phyloP scores from a whole-genome alignment of 2,113 vertebrate genomes.

The Pionites leucogaster region DNA sequence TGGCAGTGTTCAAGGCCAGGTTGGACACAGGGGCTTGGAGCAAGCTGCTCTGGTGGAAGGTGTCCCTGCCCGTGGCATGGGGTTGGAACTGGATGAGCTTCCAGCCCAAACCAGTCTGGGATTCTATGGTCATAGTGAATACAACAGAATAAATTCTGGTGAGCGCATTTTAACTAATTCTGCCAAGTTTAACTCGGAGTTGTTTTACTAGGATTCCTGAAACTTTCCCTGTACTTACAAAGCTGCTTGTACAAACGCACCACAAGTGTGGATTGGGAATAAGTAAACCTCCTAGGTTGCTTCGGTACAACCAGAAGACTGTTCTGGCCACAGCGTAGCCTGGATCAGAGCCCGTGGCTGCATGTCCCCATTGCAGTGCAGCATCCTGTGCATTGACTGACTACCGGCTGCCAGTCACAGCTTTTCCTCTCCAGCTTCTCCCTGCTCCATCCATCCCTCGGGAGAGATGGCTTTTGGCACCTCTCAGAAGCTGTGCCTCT shows the following conservation, averaged over 20 bases:
- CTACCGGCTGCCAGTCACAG: neutral
- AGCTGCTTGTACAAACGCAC: neutral
- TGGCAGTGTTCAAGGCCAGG: no score
- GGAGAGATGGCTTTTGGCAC: neutral
- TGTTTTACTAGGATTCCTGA: neutral
- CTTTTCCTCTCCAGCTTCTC: neutral
- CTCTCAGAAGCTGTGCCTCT: neutral
- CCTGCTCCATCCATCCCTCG: rapidly evolving
- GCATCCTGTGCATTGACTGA: no score
- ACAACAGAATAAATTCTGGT: neutral
- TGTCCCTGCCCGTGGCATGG: rapidly evolving
- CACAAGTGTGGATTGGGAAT: neutral
- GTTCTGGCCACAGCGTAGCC: rapidly evolving
- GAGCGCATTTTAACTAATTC: neutral
- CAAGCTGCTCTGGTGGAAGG: neutral
- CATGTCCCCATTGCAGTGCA: rapidly evolving
- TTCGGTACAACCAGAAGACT: no score
- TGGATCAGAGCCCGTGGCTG: neutral
- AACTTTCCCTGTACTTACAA: neutral
- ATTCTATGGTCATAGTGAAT: neutral
- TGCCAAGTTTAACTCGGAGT: neutral
- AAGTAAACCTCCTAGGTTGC: no score
- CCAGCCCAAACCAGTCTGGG: neutral
- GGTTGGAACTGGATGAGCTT: neutral
- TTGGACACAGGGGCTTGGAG: neutral